Percentiles rank a stretch among this genome's conserved stretches.
Evolutionary conservation across 2,113 vertebrate species (phyloP).

Genomic region (Larimichthys crocea): DNA sequence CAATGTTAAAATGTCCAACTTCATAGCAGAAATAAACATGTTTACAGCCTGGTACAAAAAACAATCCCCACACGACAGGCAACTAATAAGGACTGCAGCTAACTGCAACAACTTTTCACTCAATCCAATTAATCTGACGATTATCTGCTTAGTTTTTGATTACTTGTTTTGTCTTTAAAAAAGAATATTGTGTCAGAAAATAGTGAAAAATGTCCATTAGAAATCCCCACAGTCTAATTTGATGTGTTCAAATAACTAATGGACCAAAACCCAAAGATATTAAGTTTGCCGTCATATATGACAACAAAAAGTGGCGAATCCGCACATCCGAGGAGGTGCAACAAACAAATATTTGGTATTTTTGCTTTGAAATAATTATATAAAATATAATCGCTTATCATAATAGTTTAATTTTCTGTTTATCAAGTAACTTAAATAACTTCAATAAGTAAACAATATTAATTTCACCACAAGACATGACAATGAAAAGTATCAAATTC

Average conservation of each 20-base stretch:
- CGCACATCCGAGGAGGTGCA: too few relatives aligned
- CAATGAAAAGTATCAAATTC: neutral
- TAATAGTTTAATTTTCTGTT: too few relatives aligned
- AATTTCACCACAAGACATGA: neutral
- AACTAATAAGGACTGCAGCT: constrained; percentile 35
- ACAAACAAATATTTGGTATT: neutral
- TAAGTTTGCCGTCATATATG: neutral
- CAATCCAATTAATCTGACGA: constrained; percentile 11
- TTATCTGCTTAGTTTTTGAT: constrained; percentile 17
- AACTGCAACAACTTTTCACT: constrained; percentile 28
- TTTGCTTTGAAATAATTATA: too few relatives aligned
- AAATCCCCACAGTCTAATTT: neutral
- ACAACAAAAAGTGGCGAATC: neutral
- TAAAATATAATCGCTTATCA: too few relatives aligned
- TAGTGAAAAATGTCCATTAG: neutral
- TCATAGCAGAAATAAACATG: too few relatives aligned
- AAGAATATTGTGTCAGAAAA: neutral
- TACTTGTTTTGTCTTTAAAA: neutral
- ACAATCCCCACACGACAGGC: constrained; percentile 30
- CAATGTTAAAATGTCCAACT: too few relatives aligned
- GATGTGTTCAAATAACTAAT: neutral
- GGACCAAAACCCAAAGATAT: neutral
- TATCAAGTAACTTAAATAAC: too few relatives aligned
- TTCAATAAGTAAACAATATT: too few relatives aligned
- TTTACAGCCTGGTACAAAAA: too few relatives aligned